Evolutionary conservation across 2,797 vertebrate species (phyloP).

Genomic region (Pteronotus mesoamericanus): DNA sequence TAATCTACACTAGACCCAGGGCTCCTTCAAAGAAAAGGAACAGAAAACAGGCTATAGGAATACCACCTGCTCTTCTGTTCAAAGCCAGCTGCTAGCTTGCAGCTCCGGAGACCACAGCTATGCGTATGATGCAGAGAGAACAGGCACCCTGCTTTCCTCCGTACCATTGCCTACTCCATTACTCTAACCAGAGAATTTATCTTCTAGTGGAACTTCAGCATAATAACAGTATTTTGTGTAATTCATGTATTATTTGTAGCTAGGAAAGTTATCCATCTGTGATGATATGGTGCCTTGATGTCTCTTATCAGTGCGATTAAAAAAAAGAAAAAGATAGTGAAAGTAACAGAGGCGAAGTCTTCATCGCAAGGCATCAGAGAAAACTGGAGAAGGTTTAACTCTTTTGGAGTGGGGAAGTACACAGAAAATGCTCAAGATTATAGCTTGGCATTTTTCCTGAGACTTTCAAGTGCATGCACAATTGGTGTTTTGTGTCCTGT

Average conservation of each 20-base stretch:
- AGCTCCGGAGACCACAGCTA: background rate
- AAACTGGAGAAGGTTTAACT: background rate
- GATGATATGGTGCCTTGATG: background rate
- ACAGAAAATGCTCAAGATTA: background rate
- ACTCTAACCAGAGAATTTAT: background rate
- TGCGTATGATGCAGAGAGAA: background rate
- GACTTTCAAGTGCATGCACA: background rate
- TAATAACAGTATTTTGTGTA: background rate
- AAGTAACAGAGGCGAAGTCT: background rate
- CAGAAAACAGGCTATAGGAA: constrained; percentile 28
- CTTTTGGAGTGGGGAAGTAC: background rate
- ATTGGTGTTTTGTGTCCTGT: background rate
- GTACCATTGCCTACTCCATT: background rate
- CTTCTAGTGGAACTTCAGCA: background rate
- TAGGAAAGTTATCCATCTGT: constrained; percentile 27
- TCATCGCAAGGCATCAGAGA: background rate
- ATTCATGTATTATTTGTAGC: background rate
- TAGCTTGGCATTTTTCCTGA: background rate
- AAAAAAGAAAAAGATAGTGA: background rate
- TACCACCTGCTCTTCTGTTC: constrained; percentile 59
- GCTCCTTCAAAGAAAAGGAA: constrained; percentile 60
- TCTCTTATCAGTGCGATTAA: background rate
- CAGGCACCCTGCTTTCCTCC: background rate
- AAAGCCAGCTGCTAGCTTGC: constrained; percentile 26
- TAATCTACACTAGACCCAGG: constrained; percentile 61